phyloP scores from a whole-genome alignment of 1,140 invertebrate genomes.

The Conus betulinus region DNA sequence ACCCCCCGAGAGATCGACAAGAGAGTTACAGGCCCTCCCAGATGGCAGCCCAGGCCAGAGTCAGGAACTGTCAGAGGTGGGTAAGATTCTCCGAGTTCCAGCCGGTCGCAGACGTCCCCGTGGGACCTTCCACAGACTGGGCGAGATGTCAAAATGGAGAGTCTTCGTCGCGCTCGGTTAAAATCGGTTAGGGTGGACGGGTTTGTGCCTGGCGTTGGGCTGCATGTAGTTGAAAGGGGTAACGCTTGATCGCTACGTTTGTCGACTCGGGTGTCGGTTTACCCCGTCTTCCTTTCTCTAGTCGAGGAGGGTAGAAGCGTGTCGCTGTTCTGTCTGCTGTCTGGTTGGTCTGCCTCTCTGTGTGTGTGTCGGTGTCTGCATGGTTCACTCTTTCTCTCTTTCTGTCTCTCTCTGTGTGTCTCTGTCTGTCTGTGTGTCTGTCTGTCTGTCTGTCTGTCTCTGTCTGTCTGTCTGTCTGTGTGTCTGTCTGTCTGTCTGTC shows the following conservation, averaged over 20 bases:
- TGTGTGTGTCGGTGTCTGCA: too few relatives aligned
- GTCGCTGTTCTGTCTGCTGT: too few relatives aligned
- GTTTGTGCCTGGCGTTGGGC: neutral
- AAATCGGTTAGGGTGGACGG: neutral
- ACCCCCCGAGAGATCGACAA: neutral
- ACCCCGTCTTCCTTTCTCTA: too few relatives aligned
- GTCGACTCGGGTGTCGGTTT: too few relatives aligned
- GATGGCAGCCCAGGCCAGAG: neutral
- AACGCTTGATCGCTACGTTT: too few relatives aligned
- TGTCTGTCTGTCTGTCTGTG: slow-evolving; percentile 42
- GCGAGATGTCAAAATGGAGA: neutral
- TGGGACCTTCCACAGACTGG: neutral
- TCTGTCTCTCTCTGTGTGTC: too few relatives aligned
- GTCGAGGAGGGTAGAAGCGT: too few relatives aligned
- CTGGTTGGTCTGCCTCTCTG: too few relatives aligned
- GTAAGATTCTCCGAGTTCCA: slow-evolving; percentile 4
- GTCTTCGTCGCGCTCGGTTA: neutral
- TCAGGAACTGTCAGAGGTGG: too few relatives aligned
- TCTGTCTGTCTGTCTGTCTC: slow-evolving; percentile 29
- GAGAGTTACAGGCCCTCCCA: slow-evolving; percentile 6
- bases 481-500: neutral
- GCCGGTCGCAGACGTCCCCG: neutral
- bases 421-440: too few relatives aligned
- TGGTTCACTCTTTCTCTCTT: too few relatives aligned
- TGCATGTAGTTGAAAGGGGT: too few relatives aligned